phyloP scores from a whole-genome alignment of 2,888 invertebrate genomes.

The Lacanobia wlatinum region DNA sequence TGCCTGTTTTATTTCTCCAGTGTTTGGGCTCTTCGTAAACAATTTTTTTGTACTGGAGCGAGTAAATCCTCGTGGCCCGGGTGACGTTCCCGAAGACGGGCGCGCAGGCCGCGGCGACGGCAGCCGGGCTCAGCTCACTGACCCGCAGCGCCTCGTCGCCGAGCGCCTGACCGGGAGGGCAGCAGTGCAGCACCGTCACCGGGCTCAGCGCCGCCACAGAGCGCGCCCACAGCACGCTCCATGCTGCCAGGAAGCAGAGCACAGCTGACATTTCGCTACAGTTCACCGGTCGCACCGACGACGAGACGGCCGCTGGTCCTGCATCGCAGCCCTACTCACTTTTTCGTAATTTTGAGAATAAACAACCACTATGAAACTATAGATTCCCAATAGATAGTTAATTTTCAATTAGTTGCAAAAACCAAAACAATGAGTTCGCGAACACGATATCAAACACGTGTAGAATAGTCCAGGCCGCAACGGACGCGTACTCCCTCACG shows the following conservation, averaged over 20 bases:
- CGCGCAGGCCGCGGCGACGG: slow-evolving; percentile 73
- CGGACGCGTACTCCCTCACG: slow-evolving; percentile 72
- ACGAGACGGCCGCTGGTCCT: slow-evolving; percentile 49
- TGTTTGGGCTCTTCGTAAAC: slow-evolving; percentile 37
- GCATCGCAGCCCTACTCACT: slow-evolving; percentile 54
- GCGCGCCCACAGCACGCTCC: slow-evolving; percentile 69
- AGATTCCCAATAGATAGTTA: neutral
- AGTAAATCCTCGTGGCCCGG: slow-evolving; percentile 92
- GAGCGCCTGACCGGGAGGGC: slow-evolving; percentile 71
- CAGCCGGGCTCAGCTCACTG: slow-evolving; percentile 76
- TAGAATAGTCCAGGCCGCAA: slow-evolving; percentile 23
- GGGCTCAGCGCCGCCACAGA: slow-evolving; percentile 58
- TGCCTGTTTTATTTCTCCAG: slow-evolving; percentile 78
- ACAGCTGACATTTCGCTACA: slow-evolving; percentile 50
- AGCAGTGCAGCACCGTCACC: slow-evolving; percentile 76
- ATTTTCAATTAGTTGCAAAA: neutral
- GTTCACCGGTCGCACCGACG: slow-evolving; percentile 69
- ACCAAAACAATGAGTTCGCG: slow-evolving; percentile 28
- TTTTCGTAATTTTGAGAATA: neutral
- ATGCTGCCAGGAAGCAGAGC: slow-evolving; percentile 50
- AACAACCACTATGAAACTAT: slow-evolving; percentile 6
- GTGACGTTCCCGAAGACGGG: slow-evolving; percentile 84
- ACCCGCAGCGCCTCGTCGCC: slow-evolving; percentile 72
- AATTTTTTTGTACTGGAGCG: slow-evolving; percentile 64
- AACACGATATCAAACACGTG: slow-evolving; percentile 77